Conservation (phyloP, 2,113 vertebrate genomes). For the Triplophysa rosa region DNA sequence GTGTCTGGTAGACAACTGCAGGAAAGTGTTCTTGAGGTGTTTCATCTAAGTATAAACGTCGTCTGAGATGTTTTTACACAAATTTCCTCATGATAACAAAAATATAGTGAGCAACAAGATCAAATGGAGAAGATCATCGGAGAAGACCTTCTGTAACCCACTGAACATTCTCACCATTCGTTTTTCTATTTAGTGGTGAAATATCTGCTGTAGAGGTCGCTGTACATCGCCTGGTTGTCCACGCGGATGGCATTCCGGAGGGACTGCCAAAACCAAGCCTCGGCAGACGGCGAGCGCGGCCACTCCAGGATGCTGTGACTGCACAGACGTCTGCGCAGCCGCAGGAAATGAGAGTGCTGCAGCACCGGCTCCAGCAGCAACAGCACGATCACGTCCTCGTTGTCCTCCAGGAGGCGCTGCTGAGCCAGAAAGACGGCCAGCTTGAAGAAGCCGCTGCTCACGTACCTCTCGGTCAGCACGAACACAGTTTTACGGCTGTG, state of each 20-base stretch:
- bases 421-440: conserved; percentile 78
- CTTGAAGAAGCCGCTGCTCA: conserved; percentile 77
- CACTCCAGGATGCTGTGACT: conserved; percentile 80
- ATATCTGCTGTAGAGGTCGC: conserved; percentile 70
- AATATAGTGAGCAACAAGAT: no score
- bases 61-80: no score
- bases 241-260: conserved; percentile 70
- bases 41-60: no score
- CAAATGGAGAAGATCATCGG: no score
- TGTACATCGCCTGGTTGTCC: conserved; percentile 75
- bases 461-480: conserved; percentile 70
- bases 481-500: conserved; percentile 80
- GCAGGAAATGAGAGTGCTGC: conserved; percentile 80
- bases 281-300: conserved; percentile 76
- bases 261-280: conserved; percentile 81
- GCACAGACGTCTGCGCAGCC: conserved; percentile 76
- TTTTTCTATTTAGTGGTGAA: conserved; percentile 57
- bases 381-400: conserved; percentile 78
- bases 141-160: no score
- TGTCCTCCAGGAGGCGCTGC: conserved; percentile 80
- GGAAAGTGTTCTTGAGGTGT: no score
- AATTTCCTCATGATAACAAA: no score
- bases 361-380: conserved; percentile 82
- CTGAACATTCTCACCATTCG: no score
- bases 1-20: no score